These are phyloP conservation scores for human DNA, from an alignment of 2,113 vertebrate species.

Conservation along the genomic window DNA sequence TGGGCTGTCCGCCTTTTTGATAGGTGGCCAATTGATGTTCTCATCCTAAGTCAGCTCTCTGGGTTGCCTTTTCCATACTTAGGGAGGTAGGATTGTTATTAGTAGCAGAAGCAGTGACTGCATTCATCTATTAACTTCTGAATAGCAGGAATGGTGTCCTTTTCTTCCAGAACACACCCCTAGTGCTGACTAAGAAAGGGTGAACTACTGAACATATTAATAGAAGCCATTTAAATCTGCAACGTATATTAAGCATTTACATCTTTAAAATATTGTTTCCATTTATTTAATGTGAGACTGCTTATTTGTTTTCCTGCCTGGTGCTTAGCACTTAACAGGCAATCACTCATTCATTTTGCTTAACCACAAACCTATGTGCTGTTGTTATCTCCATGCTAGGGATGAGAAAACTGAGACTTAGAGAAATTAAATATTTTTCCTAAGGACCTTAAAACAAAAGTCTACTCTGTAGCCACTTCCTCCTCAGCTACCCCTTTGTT, in stretches of 20 bases:
- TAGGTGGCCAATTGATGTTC: not conserved
- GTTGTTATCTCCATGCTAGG: not conserved
- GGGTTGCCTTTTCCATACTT: not conserved
- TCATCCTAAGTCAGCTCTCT: not conserved
- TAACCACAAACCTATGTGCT: not conserved
- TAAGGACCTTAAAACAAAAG: not conserved
- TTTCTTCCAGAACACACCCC: not conserved
- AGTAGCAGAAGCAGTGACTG: not conserved
- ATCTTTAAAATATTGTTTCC: not conserved
- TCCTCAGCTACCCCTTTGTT: not conserved
- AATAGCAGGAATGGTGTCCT: not conserved
- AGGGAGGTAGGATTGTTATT: fast-evolving
- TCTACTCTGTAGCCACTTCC: not conserved
- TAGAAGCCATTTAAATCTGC: not conserved
- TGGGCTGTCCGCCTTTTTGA: not conserved
- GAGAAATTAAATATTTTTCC: not conserved
- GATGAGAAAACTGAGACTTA: not conserved
- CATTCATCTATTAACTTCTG: not conserved
- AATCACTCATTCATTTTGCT: not conserved
- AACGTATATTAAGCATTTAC: not conserved
- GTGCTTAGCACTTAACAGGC: not conserved
- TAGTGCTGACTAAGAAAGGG: not conserved
- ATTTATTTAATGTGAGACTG: not conserved
- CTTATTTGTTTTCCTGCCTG: not conserved
- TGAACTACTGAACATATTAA: not conserved